These are phyloP conservation scores for Gymnocypris eckloni DNA, from an alignment of 2,797 vertebrate genomes.

Conservation along the genomic window DNA sequence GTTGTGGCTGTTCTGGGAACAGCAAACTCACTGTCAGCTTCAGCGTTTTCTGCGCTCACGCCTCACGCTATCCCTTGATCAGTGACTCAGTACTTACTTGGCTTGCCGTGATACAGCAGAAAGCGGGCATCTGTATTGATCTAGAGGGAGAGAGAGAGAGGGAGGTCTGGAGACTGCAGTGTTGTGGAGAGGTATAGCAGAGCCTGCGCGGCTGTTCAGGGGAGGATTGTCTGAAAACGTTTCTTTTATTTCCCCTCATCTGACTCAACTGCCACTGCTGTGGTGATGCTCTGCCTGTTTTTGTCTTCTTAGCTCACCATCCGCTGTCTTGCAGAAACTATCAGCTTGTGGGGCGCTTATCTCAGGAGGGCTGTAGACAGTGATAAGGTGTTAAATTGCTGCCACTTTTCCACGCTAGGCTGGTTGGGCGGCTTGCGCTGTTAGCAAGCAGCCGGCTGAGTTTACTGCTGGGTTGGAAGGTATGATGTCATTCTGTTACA, in stretches of 20 bases:
- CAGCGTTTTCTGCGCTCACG: neutral
- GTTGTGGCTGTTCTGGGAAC: constrained; percentile 17
- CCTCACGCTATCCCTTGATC: constrained; percentile 39
- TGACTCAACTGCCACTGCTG: constrained; percentile 10
- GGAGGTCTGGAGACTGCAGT: constrained; percentile 45
- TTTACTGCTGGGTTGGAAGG: constrained; percentile 38
- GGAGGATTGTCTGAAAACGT: constrained; percentile 22
- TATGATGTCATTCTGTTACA: constrained; percentile 40
- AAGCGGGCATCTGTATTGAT: constrained; percentile 46
- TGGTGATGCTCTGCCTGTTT: constrained; percentile 18
- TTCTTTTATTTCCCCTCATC: constrained; percentile 24
- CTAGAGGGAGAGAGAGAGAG: constrained; percentile 28
- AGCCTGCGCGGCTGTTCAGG: constrained; percentile 33
- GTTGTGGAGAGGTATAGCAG: constrained; percentile 27
- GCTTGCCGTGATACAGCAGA: constrained; percentile 60
- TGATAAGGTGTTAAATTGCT: constrained; percentile 27
- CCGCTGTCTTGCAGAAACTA: constrained; percentile 26
- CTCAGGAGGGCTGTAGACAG: constrained; percentile 31
- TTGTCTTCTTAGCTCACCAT: constrained; percentile 35
- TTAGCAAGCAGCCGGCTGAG: constrained; percentile 36
- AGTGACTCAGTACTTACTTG: constrained; percentile 37
- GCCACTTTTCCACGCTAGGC: neutral
- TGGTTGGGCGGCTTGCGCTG: neutral
- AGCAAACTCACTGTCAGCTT: constrained; percentile 12
- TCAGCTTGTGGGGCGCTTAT: constrained; percentile 47